Evolutionary conservation across 2,797 vertebrate genomes (phyloP).

Genomic region (Sebastes matsubarae): DNA sequence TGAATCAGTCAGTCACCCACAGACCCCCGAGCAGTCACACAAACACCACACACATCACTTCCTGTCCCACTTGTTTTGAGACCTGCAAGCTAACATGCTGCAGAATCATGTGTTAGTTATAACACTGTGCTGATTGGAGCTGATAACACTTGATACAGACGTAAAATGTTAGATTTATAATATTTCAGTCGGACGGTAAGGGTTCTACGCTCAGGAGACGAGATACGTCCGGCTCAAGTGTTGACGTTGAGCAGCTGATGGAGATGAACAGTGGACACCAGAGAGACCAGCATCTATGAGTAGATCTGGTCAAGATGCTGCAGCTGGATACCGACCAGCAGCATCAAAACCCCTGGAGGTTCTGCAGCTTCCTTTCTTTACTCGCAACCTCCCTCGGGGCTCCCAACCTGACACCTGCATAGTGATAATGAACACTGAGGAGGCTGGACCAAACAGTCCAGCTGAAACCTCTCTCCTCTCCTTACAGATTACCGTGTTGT

Average conservation of each 20-base stretch:
- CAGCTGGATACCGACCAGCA: neutral
- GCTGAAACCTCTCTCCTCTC: too few relatives aligned
- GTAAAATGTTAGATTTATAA: neutral
- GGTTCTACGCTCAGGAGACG: too few relatives aligned
- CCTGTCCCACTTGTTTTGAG: neutral
- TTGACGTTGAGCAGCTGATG: neutral
- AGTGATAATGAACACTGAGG: neutral
- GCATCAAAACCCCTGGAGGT: neutral
- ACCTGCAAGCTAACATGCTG: neutral
- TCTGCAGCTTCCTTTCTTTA: neutral
- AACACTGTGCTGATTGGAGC: neutral
- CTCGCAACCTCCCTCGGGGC: neutral
- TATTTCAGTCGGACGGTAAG: neutral
- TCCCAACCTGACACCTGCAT: neutral
- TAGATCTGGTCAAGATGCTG: neutral
- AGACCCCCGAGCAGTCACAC: neutral
- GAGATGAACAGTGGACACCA: neutral
- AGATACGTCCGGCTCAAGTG: neutral
- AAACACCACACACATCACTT: conserved; percentile 6
- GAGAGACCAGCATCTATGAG: neutral
- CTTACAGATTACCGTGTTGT: too few relatives aligned
- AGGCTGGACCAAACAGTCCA: neutral
- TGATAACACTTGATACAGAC: neutral
- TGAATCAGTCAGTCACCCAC: neutral
- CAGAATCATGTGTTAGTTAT: neutral